phyloP scores from a whole-genome alignment of 2,113 vertebrate species.

The Sander lucioperca region DNA sequence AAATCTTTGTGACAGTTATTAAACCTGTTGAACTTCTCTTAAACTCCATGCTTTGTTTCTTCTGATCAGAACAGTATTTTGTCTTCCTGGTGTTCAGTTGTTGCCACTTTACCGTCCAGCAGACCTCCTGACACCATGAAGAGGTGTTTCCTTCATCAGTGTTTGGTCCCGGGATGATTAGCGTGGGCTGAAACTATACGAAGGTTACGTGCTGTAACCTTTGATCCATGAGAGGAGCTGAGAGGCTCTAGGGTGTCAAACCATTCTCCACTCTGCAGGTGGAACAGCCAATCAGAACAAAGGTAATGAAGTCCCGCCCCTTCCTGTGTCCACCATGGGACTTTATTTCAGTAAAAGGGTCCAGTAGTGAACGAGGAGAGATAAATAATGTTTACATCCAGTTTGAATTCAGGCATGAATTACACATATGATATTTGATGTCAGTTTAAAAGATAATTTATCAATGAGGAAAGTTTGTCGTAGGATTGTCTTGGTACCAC shows the following conservation, averaged over 20 bases:
- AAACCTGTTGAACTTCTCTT: background rate
- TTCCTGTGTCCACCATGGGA: too few species aligned
- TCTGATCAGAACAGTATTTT: background rate
- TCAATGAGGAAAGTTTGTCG: too few species aligned
- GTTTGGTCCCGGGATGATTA: slow-evolving; percentile 17
- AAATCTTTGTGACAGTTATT: background rate
- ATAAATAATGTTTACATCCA: too few species aligned
- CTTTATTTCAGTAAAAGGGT: too few species aligned
- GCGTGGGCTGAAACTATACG: background rate
- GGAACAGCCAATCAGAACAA: slow-evolving; percentile 46
- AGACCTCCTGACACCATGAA: background rate
- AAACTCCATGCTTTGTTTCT: background rate
- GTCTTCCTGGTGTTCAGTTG: background rate
- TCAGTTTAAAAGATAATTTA: too few species aligned
- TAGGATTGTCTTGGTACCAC: too few species aligned
- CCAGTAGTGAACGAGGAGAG: too few species aligned
- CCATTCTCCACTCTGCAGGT: background rate
- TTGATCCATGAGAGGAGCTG: background rate
- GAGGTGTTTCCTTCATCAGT: background rate
- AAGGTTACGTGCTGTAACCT: background rate
- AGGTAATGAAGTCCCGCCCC: background rate
- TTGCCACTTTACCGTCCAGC: background rate
- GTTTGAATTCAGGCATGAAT: too few species aligned
- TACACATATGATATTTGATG: too few species aligned
- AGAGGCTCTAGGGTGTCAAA: background rate